Evolutionary conservation across 2,888 invertebrate genomes (phyloP), one percentile per base, ranked within the genome.

Genomic region (Phragmatobia fuliginosa): DNA sequence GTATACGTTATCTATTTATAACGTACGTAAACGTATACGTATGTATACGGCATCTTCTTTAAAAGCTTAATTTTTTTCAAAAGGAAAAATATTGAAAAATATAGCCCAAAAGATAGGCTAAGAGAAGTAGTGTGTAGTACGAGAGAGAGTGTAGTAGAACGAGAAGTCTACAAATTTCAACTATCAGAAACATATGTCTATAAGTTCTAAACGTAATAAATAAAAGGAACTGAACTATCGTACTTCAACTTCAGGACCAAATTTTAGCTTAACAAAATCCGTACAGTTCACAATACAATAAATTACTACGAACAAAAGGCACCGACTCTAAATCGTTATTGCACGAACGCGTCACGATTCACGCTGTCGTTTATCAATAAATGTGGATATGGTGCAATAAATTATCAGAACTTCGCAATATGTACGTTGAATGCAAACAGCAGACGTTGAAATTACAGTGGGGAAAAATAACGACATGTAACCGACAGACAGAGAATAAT

Each of bases 401-500:
- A 91, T 92, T 91, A 90, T 88, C 85, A 83, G 81, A 77, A 83
- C 75, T 79, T 83, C 82, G 87, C 88, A 87, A 89, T 90, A 90
- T 89, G 87, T 82, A 81, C 81, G 83, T 75, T 78, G 83, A 84
- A 86, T 83, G 87, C 88, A 90, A 90, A 90, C 88, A 90, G 85
- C 85, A 86, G 81, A 84, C 86, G 76, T 80, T 86, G 86, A 90
- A 92, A 92, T 92, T 90, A 92, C 90, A 88, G 78, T 83, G 82
- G 83, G 85, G 89, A 90, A 92, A 92, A 91, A 92, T 89, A 89
- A 87, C 86, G 84, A 73, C 84, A 76, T 82, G 84, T 80, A 77
- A 81, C 76, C 76, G 73, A 79, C 80, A 81, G 91, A 90, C 91
- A 89, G 89, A 89, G 91, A 92, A 87, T 92, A 89, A 93, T 93